Evolutionary conservation across 1,140 invertebrate genomes (phyloP), one percentile per base, ranked within the genome.

Genomic region (Drosophila dunni): DNA sequence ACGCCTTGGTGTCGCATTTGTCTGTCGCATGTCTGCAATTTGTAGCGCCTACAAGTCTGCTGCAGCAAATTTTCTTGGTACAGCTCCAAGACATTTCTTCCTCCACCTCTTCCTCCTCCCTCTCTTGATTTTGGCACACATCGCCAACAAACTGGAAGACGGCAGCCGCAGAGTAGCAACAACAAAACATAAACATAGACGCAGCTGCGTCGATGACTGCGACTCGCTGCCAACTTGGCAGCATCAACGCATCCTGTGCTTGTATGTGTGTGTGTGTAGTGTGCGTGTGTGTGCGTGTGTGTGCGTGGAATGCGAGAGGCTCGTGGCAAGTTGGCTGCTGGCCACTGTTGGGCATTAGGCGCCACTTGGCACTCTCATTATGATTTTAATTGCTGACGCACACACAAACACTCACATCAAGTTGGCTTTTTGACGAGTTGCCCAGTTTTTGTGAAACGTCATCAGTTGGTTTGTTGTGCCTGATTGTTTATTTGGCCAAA

Each of bases 311-410:
- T 67, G 73, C 53, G 53, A 45, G 58, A 38, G 68, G 64, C 62
- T 75, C 65, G 66, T 78, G 75, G 62, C 68, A 63, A 69, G 78
- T 77, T 73, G 65, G 74, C 77, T 65, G 69, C 62, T 78, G 86
- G 73, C 88, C 72, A 77, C 75, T 79, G 66, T 33, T 70, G 58
- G 57, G 54, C 51, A 60, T 70, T 54, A 58, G 80, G 75, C 71
- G 77, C 74, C 82, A 77, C 78, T 90, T 88, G 88, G 82, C 86
- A 83, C 83, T 81, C 78, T 81, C 78, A 88, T 90, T 90, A 90
- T 91, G 83, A 91, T 88, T 84, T 91, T 91, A 91, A 91, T 91
- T 91, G 88, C 83, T 84, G 82, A 88, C 88, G 84, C 84, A 90
- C 79, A 88, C 61, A 71, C 11, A 48, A 3, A 40, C 11, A 48